Evolutionary conservation across 2,888 invertebrate genomes (phyloP), one percentile per base, ranked within the genome.

Genomic region (Rhaphigaster nebulosa): DNA sequence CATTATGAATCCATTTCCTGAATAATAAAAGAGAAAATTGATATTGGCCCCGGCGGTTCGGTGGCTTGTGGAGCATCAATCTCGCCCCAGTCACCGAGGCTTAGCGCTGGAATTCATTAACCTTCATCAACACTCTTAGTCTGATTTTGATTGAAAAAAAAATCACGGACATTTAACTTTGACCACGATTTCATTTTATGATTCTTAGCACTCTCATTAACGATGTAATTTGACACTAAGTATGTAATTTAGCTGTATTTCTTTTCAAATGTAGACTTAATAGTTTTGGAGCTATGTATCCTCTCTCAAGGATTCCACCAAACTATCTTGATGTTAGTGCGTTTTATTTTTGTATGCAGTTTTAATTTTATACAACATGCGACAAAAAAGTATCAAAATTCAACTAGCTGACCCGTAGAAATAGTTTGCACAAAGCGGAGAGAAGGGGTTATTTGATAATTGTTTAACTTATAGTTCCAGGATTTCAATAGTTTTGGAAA

Each of bases 11-110:
- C 20, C 20, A 76, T 76, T 76, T 76, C 70, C 70, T 76, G 70
- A 76, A 76, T 76, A 76, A 76, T 76, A 76, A 76, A 76, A 38
- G 38, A 38, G 70, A 76, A 38, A 76, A 76, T 76, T 76, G 70
- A 38, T 38, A 76, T 76, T 38, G 20, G 70, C 15, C n/a, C 1
- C 5, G 70, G 18, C 1, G 60, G 34, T 12, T 4, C n/a, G 34
- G 18, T 12, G 18, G 29, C 4, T 6, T 4, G 15, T 6, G 18
- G 18, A 34, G 34, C 70, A 76, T 76, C 70, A 20, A 76, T 76
- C 70, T 76, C 34, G 5, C 20, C 20, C 20, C 34, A 34, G 34
- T 76, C 70, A 38, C 8, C 70, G 70, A 1, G 70, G 38, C 70
- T 76, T 38, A 76, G 70, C 34, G 38, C 20, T 76, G 1, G 29